Evolutionary conservation across 2,797 vertebrate genomes (phyloP), one percentile per base, ranked within the genome.

Genomic region (Pantherophis vulpinus): DNA sequence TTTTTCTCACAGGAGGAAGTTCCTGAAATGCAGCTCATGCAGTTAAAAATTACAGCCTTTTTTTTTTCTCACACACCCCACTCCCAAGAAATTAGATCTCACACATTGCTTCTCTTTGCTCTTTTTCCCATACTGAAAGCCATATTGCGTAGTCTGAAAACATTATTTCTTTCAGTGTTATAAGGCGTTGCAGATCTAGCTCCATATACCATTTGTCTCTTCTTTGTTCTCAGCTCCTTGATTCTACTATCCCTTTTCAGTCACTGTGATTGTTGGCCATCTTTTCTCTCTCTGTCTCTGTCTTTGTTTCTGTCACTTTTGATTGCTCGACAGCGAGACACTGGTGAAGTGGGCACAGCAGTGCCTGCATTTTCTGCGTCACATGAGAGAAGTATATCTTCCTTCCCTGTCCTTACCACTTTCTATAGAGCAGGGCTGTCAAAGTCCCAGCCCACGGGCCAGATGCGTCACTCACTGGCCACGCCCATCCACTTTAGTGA

Each of bases 1-100:
- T 96, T 90, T 97, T 97, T 97, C 97, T 97, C 96, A 96, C 96
- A 96, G 95, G 94, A 94, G 91, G 92, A 90, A 93, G 91, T 92
- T 96, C 94, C 90, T 89, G 60, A 47, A 74, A 88, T 88, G 61
- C 90, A 86, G 74, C 90, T 63, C 27, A 0, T 32, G 60, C 70
- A 58, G 55, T 4, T 89, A 79, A 95, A 94, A 0, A 0, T 27
- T 88, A 95, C 94, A 0, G 94, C 58, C 94, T 94, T 96, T 92
- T 0, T 91, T 0, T 0, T 23, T 9, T 87, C 88, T 0, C 74
- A 13, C 74, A 79, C 42, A 83, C 20, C 10, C 79, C 79, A 83
- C 79, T 83, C 79, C 79, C 79, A 91, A 89, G 63, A 47, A 92
- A 37, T 14, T 88, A 94, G 93, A 91, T 94, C 95, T 91, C 95